Conservation (phyloP, 2,113 vertebrate genomes). For the Charadrius vociferus region DNA sequence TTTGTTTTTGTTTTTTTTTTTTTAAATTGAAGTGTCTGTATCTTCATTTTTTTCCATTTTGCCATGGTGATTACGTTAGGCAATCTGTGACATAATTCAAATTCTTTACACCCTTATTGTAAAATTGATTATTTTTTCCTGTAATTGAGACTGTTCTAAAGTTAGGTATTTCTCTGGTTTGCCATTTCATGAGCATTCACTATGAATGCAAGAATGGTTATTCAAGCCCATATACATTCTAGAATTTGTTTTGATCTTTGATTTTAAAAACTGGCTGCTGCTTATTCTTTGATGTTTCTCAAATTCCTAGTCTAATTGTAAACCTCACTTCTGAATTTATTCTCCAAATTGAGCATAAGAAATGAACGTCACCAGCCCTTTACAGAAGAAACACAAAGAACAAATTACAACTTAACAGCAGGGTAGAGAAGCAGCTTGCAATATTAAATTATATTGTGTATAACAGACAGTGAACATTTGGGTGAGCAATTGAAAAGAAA, state of each 20-base stretch:
- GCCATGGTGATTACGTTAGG: not conserved
- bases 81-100: not conserved
- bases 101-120: not conserved
- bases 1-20: not conserved
- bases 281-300: not conserved
- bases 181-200: not conserved
- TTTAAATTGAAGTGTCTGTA: not conserved
- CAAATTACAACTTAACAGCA: not conserved
- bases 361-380: not conserved
- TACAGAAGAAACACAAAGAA: not conserved
- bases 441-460: not conserved
- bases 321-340: not conserved
- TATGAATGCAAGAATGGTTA: not conserved
- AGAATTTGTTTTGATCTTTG: not conserved
- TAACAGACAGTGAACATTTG: slow-evolving; percentile 1
- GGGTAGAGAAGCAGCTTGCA: not conserved
- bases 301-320: not conserved
- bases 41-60: not conserved
- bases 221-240: not conserved
- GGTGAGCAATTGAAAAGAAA: slow-evolving; percentile 13
- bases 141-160: not conserved
- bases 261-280: not conserved
- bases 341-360: not conserved
- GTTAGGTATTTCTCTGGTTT: not conserved
- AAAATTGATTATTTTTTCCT: not conserved